These are phyloP conservation scores for Tapirus terrestris DNA, from an alignment of 2,113 vertebrate genomes.

Conservation along the genomic window DNA sequence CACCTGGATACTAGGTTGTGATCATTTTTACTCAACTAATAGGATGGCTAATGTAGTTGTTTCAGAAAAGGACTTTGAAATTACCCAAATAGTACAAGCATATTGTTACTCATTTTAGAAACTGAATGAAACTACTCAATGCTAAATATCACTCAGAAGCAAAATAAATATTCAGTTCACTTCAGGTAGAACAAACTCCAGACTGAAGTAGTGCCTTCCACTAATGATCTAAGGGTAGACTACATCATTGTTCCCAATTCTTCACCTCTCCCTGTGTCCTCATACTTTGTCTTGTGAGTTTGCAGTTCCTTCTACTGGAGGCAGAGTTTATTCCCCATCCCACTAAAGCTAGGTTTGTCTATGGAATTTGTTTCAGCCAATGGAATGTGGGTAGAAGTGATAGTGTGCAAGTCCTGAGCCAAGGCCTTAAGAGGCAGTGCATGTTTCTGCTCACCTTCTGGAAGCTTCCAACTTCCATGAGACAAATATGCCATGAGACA, in stretches of 20 bases:
- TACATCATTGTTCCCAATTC: not conserved
- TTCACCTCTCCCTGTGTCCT: not conserved
- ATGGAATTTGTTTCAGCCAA: not conserved
- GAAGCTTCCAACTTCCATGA: not conserved
- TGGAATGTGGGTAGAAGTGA: not conserved
- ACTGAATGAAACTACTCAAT: not conserved
- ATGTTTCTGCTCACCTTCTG: not conserved
- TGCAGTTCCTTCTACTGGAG: not conserved
- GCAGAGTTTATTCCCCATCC: not conserved
- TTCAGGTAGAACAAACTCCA: not conserved
- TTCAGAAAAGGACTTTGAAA: not conserved
- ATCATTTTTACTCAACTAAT: not conserved
- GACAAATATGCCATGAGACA: not conserved
- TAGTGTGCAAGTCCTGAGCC: not conserved
- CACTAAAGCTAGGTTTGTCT: not conserved
- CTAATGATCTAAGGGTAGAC: not conserved
- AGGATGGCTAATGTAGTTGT: not conserved
- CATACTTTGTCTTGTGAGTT: not conserved
- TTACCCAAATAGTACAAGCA: not conserved
- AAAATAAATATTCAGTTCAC: not conserved
- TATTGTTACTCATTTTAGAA: not conserved
- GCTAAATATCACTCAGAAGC: not conserved
- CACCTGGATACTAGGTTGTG: not conserved
- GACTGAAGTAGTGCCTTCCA: not conserved
- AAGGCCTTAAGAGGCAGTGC: not conserved